Conservation (phyloP, 2,797 vertebrate genomes). For the Lepus oiostolus region DNA sequence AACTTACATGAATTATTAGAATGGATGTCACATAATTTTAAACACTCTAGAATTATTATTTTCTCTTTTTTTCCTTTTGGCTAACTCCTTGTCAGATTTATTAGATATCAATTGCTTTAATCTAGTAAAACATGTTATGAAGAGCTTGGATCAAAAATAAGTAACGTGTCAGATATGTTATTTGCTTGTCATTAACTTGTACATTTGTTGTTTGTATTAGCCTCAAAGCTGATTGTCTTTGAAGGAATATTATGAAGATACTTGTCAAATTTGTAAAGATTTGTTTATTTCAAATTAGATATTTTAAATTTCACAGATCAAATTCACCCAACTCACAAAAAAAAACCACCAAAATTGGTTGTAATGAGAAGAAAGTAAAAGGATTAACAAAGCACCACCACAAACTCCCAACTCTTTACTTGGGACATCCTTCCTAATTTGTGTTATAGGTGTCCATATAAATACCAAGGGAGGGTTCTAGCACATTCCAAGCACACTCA, state of each 20-base stretch:
- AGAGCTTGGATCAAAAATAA: neutral
- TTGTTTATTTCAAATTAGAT: constrained; percentile 12
- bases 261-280: constrained; percentile 1
- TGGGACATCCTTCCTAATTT: neutral
- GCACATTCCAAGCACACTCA: neutral
- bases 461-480: neutral
- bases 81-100: neutral
- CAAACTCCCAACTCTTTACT: neutral
- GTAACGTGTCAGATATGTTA: constrained; percentile 14
- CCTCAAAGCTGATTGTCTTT: constrained; percentile 7
- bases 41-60: neutral
- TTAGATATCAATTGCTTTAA: constrained; percentile 31
- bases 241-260: constrained; percentile 53
- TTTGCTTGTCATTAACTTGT: constrained; percentile 56
- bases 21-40: neutral
- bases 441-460: neutral
- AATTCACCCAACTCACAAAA: neutral
- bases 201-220: constrained; percentile 32
- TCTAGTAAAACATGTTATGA: neutral
- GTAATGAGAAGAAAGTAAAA: neutral
- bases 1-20: constrained; percentile 25
- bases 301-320: constrained; percentile 15
- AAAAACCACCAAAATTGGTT: neutral
- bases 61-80: neutral
- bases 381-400: neutral